Percentiles rank a stretch among this genome's conserved stretches.
phyloP scores from a whole-genome alignment of 2,113 vertebrate species.

The Coregonus clupeaformis region DNA sequence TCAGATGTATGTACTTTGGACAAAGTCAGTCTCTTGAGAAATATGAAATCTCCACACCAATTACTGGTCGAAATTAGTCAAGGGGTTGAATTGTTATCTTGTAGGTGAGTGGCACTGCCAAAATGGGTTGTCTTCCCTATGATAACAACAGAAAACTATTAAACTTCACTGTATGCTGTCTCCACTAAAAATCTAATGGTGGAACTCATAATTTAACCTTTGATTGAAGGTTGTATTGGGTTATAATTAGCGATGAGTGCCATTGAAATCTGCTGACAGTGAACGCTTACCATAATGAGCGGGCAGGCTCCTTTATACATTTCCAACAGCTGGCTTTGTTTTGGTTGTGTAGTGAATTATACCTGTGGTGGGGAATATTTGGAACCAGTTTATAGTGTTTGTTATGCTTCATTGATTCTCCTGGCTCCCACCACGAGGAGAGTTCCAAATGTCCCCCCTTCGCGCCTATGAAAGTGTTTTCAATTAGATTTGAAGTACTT shows the following conservation, averaged over 20 bases:
- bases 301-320: conserved; percentile 26
- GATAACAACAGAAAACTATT: no score
- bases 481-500: conserved; percentile 71
- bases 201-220: conserved; percentile 23
- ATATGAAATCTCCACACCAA: no score
- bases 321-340: conserved; percentile 34
- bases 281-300: conserved; percentile 28
- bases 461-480: conserved; percentile 60
- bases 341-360: conserved; percentile 42
- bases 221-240: no score
- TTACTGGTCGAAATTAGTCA: no score
- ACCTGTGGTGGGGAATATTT: conserved; percentile 37
- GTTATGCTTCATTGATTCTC: conserved; percentile 51
- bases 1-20: no score
- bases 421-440: conserved; percentile 15
- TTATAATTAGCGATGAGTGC: conserved; percentile 18
- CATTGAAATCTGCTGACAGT: conserved; percentile 25
- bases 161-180: conserved; percentile 2
- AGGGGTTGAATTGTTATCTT: no score
- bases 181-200: background rate
- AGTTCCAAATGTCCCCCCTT: conserved; percentile 39
- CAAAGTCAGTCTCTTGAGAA: no score
- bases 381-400: conserved; percentile 43
- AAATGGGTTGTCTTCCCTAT: no score
- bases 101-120: no score